phyloP scores from a whole-genome alignment of 2,797 vertebrate species.

The Cygnus olor region DNA sequence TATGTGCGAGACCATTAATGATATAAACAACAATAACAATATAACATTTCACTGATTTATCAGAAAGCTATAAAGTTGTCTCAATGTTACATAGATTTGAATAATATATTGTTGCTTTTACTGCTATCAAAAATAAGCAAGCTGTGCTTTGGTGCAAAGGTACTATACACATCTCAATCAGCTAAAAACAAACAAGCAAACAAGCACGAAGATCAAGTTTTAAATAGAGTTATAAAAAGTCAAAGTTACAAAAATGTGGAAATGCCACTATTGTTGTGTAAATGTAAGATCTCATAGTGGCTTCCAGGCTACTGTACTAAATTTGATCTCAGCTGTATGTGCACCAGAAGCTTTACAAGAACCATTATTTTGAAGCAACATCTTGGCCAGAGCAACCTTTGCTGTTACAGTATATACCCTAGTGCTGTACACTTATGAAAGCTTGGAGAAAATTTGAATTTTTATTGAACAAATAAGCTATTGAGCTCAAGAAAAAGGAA shows the following conservation, averaged over 20 bases:
- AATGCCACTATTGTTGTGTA: background rate
- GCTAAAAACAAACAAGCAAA: background rate
- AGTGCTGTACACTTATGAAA: background rate
- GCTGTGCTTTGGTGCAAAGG: background rate
- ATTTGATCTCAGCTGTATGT: background rate
- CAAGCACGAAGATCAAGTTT: background rate
- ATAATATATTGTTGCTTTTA: background rate
- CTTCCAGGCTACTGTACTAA: background rate
- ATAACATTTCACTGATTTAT: background rate
- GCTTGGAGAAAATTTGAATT: background rate
- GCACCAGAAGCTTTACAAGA: conserved; percentile 3
- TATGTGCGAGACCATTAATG: background rate
- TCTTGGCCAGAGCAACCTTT: background rate
- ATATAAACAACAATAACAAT: background rate
- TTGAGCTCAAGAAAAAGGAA: background rate
- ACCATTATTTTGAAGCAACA: background rate
- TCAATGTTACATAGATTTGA: background rate
- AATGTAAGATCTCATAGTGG: background rate
- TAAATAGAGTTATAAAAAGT: background rate
- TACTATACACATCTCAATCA: background rate
- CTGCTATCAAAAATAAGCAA: background rate
- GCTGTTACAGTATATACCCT: background rate
- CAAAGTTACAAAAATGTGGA: background rate
- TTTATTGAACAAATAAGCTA: background rate
- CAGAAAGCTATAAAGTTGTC: background rate